A percentile compares a stretch with the other conserved stretches of the same genome.
These are phyloP conservation scores for Chunga burmeisteri DNA, from an alignment of 2,113 vertebrate species.

Conservation along the genomic window DNA sequence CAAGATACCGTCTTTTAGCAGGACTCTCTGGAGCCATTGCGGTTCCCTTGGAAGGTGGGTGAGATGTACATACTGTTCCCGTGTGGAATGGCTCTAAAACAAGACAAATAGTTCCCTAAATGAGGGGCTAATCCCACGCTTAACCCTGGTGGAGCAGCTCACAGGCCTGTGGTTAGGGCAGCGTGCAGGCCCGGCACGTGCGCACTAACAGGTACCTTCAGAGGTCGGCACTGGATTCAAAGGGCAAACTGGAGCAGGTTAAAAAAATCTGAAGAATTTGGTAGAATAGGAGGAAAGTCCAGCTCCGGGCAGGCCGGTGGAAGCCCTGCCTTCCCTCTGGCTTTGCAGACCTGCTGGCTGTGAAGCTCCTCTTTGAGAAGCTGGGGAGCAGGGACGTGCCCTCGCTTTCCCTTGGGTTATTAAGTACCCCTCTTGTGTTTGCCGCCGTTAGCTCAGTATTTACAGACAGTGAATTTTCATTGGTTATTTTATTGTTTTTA, in stretches of 20 bases:
- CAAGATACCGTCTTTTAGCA: not conserved
- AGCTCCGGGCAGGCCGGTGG: not conserved
- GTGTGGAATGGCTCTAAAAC: not conserved
- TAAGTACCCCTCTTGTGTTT: not conserved
- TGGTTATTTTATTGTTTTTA: not conserved
- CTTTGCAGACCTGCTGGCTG: not conserved
- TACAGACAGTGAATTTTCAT: not conserved
- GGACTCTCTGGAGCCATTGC: not conserved
- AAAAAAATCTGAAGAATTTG: conserved; percentile 33
- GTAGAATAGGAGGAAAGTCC: not conserved
- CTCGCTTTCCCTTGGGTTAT: not conserved
- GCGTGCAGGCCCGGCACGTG: not conserved
- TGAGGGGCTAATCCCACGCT: not conserved
- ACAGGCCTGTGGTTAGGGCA: not conserved
- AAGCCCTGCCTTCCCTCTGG: not conserved
- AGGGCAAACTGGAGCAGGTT: not conserved
- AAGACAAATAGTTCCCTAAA: not conserved
- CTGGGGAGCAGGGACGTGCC: not conserved
- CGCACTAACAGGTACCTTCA: not conserved
- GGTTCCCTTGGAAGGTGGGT: not conserved
- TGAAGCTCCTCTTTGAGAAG: not conserved
- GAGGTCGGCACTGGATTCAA: not conserved
- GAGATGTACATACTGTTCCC: not conserved
- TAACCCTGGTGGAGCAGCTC: not conserved
- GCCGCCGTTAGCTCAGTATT: not conserved